These are phyloP conservation scores for Tyria jacobaeae DNA, from an alignment of 2,888 invertebrate species.

Conservation along the genomic window DNA sequence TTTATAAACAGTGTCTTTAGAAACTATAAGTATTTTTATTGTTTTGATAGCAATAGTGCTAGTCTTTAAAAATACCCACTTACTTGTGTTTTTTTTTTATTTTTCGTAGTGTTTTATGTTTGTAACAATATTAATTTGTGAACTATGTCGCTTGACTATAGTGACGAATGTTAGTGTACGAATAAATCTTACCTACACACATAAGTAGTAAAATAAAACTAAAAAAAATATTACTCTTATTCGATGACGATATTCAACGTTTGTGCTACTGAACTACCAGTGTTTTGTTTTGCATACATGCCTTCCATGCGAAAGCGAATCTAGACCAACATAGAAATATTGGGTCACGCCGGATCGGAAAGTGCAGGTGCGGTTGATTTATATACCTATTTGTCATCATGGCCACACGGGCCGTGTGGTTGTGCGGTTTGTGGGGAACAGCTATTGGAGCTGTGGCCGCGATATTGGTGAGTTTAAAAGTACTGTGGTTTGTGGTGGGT, in stretches of 20 bases:
- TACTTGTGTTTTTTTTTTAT: too few relatives aligned
- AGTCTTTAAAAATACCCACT: too few relatives aligned
- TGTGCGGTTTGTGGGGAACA: conserved; percentile 5
- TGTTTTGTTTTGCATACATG: not conserved
- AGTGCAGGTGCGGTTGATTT: conserved; percentile 54
- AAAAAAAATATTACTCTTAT: too few relatives aligned
- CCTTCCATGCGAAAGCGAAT: conserved; percentile 10
- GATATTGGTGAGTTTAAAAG: conserved; percentile 12
- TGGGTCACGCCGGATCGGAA: conserved; percentile 27
- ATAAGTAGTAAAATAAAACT: too few relatives aligned
- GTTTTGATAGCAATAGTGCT: too few relatives aligned
- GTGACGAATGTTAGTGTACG: too few relatives aligned
- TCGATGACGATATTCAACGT: not conserved
- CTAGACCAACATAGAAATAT: conserved; percentile 10
- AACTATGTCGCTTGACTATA: too few relatives aligned
- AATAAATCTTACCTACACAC: too few relatives aligned
- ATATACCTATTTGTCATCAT: conserved; percentile 52
- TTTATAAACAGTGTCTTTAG: too few relatives aligned
- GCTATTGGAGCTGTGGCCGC: conserved; percentile 8
- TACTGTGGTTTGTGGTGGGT: conserved; percentile 4
- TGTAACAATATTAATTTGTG: too few relatives aligned
- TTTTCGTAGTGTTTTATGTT: too few relatives aligned
- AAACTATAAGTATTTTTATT: too few relatives aligned
- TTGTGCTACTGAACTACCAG: not conserved
- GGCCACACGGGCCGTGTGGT: conserved; percentile 41